Conservation (phyloP, 2,797 vertebrate species). For the Leptatherina wallacei region DNA sequence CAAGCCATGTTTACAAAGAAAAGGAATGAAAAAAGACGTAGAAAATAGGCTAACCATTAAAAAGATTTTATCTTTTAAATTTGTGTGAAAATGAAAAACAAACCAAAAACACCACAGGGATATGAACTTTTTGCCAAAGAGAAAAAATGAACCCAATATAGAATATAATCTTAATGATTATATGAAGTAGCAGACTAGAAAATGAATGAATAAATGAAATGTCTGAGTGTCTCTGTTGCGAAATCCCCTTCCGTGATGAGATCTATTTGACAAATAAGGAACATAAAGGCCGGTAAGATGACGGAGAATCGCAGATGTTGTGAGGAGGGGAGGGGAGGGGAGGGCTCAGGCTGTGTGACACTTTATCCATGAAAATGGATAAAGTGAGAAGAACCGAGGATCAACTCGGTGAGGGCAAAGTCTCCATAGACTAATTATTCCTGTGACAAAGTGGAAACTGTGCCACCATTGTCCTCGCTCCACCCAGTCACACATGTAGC, state of each 20-base stretch:
- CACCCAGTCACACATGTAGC: constrained; percentile 76
- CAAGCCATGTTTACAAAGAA: background rate
- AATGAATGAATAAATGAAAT: constrained; percentile 31
- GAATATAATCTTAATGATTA: constrained; percentile 30
- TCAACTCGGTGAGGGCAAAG: constrained; percentile 74
- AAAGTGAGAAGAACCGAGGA: constrained; percentile 69
- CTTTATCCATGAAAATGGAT: constrained; percentile 73
- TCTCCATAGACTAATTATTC: constrained; percentile 84
- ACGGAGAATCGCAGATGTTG: constrained; percentile 77
- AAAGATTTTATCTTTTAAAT: background rate
- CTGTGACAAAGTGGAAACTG: constrained; percentile 78
- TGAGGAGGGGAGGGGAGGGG: constrained; percentile 49
- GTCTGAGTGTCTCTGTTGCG: constrained; percentile 27
- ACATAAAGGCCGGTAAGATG: constrained; percentile 66
- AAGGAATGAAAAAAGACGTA: background rate
- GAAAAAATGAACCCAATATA: background rate
- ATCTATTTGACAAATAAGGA: constrained; percentile 55
- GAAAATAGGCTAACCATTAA: too few relatives aligned
- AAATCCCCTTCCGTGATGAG: constrained; percentile 25
- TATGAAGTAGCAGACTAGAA: constrained; percentile 18
- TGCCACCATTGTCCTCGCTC: constrained; percentile 71
- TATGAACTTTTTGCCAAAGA: background rate
- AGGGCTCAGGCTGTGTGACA: constrained; percentile 64
- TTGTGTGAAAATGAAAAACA: background rate
- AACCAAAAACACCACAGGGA: background rate